A percentile compares a stretch with the other conserved stretches of the same genome.
phyloP scores from a whole-genome alignment of 1,140 invertebrate genomes.

The Papilio glaucus region DNA sequence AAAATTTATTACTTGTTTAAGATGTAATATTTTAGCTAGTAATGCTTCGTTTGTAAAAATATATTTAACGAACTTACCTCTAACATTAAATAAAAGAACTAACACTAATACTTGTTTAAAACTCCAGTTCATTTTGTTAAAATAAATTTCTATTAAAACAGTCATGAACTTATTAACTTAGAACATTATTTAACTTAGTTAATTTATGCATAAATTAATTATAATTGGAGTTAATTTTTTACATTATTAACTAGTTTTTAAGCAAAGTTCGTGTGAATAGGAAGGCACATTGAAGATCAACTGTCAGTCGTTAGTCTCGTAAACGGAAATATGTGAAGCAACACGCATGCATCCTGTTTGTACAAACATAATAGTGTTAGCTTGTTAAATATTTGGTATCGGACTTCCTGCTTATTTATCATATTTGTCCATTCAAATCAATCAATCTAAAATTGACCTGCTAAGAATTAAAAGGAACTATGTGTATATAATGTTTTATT shows the following conservation, averaged over 20 bases:
- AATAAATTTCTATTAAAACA: not conserved
- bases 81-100: slow-evolving; percentile 5
- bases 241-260: not conserved
- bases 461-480: no score
- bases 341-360: not conserved
- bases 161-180: not conserved
- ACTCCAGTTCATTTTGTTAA: slow-evolving; percentile 10
- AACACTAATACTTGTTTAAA: not conserved
- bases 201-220: not conserved
- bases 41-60: not conserved
- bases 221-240: not conserved
- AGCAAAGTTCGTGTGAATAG: not conserved
- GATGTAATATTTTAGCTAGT: not conserved
- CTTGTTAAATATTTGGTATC: slow-evolving; percentile 13
- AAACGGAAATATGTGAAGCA: slow-evolving; percentile 18
- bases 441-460: not conserved
- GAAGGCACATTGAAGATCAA: slow-evolving; percentile 23
- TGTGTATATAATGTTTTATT: no score
- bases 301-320: slow-evolving; percentile 8
- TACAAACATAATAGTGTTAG: slow-evolving; percentile 12
- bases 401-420: not conserved
- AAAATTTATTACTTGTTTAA: not conserved
- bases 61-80: slow-evolving; percentile 5
- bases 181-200: not conserved
- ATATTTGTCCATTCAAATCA: no score